phyloP scores from a whole-genome alignment of 2,797 vertebrate genomes.

The Limnodromus scolopaceus region DNA sequence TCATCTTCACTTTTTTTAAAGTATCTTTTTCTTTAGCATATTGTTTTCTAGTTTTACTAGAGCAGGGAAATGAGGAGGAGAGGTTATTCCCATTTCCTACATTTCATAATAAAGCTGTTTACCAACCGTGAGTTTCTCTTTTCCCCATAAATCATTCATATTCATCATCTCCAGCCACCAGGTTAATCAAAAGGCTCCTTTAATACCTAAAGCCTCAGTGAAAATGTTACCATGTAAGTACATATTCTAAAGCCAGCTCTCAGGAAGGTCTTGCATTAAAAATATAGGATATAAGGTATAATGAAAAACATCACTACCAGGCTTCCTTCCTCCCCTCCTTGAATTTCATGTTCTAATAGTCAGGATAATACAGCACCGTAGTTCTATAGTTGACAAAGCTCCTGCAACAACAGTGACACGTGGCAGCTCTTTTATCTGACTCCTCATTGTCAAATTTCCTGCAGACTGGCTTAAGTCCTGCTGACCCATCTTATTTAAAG shows the following conservation, averaged over 20 bases:
- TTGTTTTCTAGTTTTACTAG: conserved; percentile 7
- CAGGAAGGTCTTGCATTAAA: not conserved
- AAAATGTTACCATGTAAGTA: not conserved
- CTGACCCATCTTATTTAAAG: not conserved
- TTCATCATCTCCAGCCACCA: not conserved
- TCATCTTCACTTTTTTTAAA: not conserved
- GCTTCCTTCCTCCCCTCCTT: not conserved
- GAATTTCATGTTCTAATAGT: not conserved
- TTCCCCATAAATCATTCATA: conserved; percentile 19
- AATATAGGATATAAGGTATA: not conserved
- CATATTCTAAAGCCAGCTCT: not conserved
- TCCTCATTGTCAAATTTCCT: not conserved
- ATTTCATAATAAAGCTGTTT: conserved; percentile 59
- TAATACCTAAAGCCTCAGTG: not conserved
- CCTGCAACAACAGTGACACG: accelerated
- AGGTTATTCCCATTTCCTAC: conserved; percentile 14
- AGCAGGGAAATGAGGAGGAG: not conserved
- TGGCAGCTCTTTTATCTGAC: not conserved
- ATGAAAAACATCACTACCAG: not conserved
- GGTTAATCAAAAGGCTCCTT: not conserved
- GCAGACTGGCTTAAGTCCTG: not conserved
- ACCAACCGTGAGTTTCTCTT: not conserved
- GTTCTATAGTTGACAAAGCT: not conserved
- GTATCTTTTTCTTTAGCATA: not conserved
- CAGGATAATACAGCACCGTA: accelerated